Conservation (phyloP, 2,113 vertebrate genomes). For the Colius striatus region DNA sequence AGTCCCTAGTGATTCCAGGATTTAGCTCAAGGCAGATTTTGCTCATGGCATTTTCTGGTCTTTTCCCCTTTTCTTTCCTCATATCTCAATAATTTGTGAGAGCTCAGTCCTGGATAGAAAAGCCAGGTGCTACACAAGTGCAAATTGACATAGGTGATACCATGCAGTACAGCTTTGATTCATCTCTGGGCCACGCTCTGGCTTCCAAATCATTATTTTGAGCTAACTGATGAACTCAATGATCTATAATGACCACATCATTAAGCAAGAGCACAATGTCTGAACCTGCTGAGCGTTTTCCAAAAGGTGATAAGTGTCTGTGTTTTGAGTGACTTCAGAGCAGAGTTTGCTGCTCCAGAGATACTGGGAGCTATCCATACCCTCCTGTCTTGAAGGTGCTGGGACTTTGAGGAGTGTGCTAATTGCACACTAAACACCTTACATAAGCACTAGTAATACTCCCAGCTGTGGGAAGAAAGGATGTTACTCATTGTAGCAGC, state of each 20-base stretch:
- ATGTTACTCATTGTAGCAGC: neutral
- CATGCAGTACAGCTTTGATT: neutral
- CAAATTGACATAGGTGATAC: neutral
- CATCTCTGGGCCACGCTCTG: neutral
- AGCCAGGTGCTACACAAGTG: neutral
- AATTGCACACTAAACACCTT: neutral
- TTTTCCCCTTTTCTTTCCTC: neutral
- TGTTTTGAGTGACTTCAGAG: neutral
- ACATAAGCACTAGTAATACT: neutral
- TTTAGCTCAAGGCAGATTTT: neutral
- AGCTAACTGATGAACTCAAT: neutral
- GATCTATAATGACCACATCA: neutral
- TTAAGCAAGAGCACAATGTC: accelerated
- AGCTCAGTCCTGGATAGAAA: neutral
- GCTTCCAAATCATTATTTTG: neutral
- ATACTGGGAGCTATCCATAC: neutral
- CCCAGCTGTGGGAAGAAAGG: neutral
- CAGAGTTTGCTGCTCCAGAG: neutral
- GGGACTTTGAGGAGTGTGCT: neutral
- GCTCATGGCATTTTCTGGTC: neutral
- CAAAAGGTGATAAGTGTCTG: neutral
- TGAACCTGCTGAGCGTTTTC: neutral
- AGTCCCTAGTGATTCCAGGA: neutral
- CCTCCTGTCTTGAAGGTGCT: neutral
- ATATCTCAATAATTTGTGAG: neutral